A percentile compares a stretch with the other conserved stretches of the same genome.
Conservation (phyloP, 2,888 invertebrate species). For the Pandemis heparana region DNA sequence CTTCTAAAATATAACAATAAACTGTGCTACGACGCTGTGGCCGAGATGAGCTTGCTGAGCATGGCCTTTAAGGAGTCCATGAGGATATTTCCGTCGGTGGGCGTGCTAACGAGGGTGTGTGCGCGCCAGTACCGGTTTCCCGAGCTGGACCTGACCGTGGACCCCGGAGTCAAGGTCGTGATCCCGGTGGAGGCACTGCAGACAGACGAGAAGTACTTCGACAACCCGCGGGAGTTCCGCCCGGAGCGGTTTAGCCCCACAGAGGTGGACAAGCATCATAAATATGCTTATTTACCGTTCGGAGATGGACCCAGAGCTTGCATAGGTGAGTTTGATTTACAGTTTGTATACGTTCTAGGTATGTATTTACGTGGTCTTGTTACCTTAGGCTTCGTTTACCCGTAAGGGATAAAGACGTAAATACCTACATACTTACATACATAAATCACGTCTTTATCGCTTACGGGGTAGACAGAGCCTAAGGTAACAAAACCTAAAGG, state of each 20-base stretch:
- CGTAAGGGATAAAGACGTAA: no score
- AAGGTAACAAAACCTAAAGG: no score
- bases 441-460: no score
- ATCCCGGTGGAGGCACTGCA: slow-evolving; percentile 45
- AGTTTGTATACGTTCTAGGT: no score
- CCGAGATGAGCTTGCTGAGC: slow-evolving; percentile 41
- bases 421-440: no score
- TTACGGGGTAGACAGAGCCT: no score
- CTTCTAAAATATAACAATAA: slow-evolving; percentile 41
- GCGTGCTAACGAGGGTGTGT: slow-evolving; percentile 42
- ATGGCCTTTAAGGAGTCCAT: slow-evolving; percentile 45
- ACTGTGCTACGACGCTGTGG: slow-evolving; percentile 45
- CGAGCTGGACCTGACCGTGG: slow-evolving; percentile 39
- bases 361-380: no score
- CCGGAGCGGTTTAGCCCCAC: slow-evolving; percentile 54
- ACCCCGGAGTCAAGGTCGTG: slow-evolving; percentile 41
- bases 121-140: slow-evolving; percentile 42
- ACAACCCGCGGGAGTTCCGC: slow-evolving; percentile 43
- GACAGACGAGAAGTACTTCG: slow-evolving; percentile 45
- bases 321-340: slow-evolving; percentile 40
- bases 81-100: slow-evolving; percentile 46
- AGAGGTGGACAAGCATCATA: slow-evolving; percentile 42
- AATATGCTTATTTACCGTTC: slow-evolving; percentile 49
- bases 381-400: no score
- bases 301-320: slow-evolving; percentile 45